These are phyloP conservation scores for Anoplolepis gracilipes DNA, from an alignment of 1,140 invertebrate genomes.

Conservation along the genomic window DNA sequence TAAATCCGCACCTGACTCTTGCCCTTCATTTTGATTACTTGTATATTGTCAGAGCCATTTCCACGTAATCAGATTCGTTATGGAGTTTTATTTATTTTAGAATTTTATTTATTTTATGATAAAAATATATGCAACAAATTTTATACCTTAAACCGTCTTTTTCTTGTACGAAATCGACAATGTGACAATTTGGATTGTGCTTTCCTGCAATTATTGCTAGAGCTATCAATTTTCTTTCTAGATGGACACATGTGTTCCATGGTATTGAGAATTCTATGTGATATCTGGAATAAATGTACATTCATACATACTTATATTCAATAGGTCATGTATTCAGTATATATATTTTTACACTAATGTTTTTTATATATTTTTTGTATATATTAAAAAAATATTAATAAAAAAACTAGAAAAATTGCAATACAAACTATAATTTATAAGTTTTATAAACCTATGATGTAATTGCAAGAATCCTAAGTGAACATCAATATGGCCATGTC, in stretches of 20 bases:
- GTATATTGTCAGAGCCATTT: too few species aligned
- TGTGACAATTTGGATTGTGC: slow-evolving; percentile 75
- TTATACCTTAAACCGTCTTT: slow-evolving; percentile 79
- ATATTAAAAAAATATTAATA: slow-evolving; percentile 3
- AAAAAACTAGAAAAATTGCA: not conserved
- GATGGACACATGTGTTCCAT: slow-evolving; percentile 78
- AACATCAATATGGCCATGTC: slow-evolving; percentile 79
- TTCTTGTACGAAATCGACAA: slow-evolving; percentile 73
- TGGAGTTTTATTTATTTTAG: too few species aligned
- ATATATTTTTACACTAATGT: not conserved
- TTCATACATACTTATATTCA: not conserved
- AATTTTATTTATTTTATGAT: not conserved
- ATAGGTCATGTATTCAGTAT: not conserved
- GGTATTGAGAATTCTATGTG: slow-evolving; percentile 79
- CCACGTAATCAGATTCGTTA: too few species aligned
- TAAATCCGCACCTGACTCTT: too few species aligned
- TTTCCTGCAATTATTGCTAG: slow-evolving; percentile 69
- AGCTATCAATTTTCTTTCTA: slow-evolving; percentile 50
- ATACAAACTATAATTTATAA: slow-evolving; percentile 22
- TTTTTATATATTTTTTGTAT: not conserved
- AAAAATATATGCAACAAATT: not conserved
- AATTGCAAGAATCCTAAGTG: slow-evolving; percentile 80
- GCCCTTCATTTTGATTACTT: too few species aligned
- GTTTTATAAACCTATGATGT: slow-evolving; percentile 75
- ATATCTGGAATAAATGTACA: slow-evolving; percentile 71